phyloP scores from a whole-genome alignment of 2,888 invertebrate species.

The Synanthedon tipuliformis region DNA sequence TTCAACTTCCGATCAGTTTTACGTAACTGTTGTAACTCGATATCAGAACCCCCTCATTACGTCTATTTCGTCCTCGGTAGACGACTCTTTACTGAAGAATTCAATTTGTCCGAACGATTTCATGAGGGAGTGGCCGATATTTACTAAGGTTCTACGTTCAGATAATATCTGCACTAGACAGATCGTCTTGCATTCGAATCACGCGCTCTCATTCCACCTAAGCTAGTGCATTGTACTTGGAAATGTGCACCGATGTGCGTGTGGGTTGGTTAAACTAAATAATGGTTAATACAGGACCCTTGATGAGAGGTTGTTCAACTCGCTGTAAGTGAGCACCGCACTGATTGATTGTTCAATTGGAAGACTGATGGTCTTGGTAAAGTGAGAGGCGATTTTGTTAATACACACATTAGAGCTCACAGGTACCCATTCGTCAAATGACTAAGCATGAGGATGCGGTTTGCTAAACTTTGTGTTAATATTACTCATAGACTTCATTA shows the following conservation, averaged over 20 bases:
- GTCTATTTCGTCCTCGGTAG: background rate
- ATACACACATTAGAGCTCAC: constrained; percentile 9
- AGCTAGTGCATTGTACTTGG: constrained; percentile 58
- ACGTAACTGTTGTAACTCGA: background rate
- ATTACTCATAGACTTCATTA: background rate
- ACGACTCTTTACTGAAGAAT: constrained; percentile 14
- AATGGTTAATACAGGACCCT: constrained; percentile 44
- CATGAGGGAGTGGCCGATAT: constrained; percentile 38
- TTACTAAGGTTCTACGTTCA: constrained; percentile 32
- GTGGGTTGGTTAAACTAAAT: constrained; percentile 46
- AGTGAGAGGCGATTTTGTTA: constrained; percentile 28
- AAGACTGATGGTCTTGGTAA: constrained; percentile 23
- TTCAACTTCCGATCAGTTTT: background rate
- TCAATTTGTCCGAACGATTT: constrained; percentile 39
- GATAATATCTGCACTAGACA: constrained; percentile 47
- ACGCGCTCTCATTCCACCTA: constrained; percentile 58
- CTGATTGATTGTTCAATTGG: constrained; percentile 44
- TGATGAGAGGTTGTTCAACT: constrained; percentile 53
- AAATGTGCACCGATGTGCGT: constrained; percentile 49
- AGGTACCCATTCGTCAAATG: constrained; percentile 22
- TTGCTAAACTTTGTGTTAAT: background rate
- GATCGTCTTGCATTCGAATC: constrained; percentile 51
- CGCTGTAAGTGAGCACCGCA: constrained; percentile 37
- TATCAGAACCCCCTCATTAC: background rate
- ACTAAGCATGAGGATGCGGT: constrained; percentile 9